phyloP scores from a whole-genome alignment of 1,140 invertebrate genomes.

The Drosophila pruinosa region DNA sequence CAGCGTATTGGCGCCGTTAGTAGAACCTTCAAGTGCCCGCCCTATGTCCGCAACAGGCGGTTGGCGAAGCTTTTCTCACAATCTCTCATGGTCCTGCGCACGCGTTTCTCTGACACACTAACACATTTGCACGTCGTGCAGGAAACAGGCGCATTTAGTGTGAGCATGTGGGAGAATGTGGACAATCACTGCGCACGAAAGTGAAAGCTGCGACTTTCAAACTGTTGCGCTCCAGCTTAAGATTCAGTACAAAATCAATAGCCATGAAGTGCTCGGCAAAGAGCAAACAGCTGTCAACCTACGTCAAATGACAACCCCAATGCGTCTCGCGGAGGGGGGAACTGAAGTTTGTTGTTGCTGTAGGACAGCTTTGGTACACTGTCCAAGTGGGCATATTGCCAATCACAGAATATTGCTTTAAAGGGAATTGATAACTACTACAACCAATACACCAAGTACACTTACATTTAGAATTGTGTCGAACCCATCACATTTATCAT shows the following conservation, averaged over 20 bases:
- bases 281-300: slow-evolving; percentile 76
- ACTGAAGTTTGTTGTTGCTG: slow-evolving; percentile 17
- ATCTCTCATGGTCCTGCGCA: slow-evolving; percentile 35
- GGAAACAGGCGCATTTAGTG: slow-evolving; percentile 46
- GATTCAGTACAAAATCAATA: slow-evolving; percentile 66
- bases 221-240: slow-evolving; percentile 63
- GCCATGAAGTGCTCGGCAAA: slow-evolving; percentile 51
- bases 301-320: slow-evolving; percentile 52
- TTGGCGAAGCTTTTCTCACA: slow-evolving; percentile 34
- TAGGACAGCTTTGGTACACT: slow-evolving; percentile 25
- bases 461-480: too few relatives aligned
- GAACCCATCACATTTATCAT: too few relatives aligned
- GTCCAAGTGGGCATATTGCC: not conserved
- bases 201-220: slow-evolving; percentile 79
- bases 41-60: slow-evolving; percentile 65
- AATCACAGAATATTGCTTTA: not conserved
- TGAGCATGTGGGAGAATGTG: not conserved
- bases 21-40: slow-evolving; percentile 49
- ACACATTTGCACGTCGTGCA: slow-evolving; percentile 56
- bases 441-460: too few relatives aligned
- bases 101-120: slow-evolving; percentile 68
- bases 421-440: too few relatives aligned
- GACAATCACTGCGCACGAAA: slow-evolving; percentile 52
- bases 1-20: slow-evolving; percentile 49
- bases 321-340: not conserved